Base-by-base conservation (phyloP, 2,888 invertebrate genomes). In the Lottia gigantea region DNA sequence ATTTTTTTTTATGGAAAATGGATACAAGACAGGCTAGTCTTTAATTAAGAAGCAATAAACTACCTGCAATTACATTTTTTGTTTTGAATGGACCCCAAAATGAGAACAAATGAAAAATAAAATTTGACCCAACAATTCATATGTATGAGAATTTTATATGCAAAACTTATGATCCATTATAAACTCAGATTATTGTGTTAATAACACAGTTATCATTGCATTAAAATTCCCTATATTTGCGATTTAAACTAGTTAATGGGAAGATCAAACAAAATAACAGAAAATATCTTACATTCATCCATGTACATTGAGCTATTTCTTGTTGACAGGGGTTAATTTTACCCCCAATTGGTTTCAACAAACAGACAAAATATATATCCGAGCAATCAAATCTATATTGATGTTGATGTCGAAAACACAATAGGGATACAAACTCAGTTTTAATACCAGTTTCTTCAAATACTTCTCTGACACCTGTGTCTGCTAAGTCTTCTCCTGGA, bases 401-500 rank as follows among this genome's bases (percentile, higher is more conserved):
- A 85, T 95, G 95, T 25, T 92, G 91, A 84, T 97, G 97, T 75
- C 96, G 91, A 65, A 95, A 91, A 64, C 93, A 92, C 1, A 96
- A 88, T 73, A 97, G 89, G 23, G 93, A 93, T 71, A 92, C 91
- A 88, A 95, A 97, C 81, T 92, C 91, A 0, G 94, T 91, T 77
- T 92, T 89, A 69, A 97, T 91, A 66, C 95, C 94, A 0, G 97
- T 97, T 90, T 97, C 97, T 90, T 97, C 97, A 68, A 91, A 90
- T 0, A 97, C 94, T 90, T 97, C 97, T 76, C 97, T 91, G 68
- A 93, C 91, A 0, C 93, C 95, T 16, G 96, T 95, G 81, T 93
- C 93, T 72, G 92, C 91, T 62, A 97, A 90, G 84, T 95, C 92
- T 91, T 97, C 97, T 70, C 93, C 95, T 94, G 84, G 64, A 76